A percentile compares a stretch with the other conserved stretches of the same genome.
phyloP scores from a whole-genome alignment of 2,888 invertebrate species.

The Tenthredo scrophulariae region DNA sequence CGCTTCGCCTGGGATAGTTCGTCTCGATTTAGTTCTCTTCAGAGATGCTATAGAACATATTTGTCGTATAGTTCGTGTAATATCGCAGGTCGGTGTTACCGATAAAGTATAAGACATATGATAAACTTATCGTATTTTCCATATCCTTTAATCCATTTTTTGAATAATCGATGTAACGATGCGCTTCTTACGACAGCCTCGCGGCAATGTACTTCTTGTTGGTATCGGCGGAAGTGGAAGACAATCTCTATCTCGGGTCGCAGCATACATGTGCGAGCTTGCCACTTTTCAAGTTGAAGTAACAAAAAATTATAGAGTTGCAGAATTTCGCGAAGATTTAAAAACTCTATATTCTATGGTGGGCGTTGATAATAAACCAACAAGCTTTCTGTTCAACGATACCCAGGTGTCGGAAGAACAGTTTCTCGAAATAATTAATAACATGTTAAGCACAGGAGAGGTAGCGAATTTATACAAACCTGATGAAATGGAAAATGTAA shows the following conservation, averaged over 20 bases:
- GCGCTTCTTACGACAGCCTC: slow-evolving; percentile 79
- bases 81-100: slow-evolving; percentile 81
- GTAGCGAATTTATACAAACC: slow-evolving; percentile 92
- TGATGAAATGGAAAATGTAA: slow-evolving; percentile 93
- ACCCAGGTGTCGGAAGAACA: slow-evolving; percentile 91
- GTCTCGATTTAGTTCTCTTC: slow-evolving; percentile 91
- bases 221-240: slow-evolving; percentile 94
- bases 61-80: slow-evolving; percentile 89
- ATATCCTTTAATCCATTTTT: background rate
- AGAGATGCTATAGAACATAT: slow-evolving; percentile 93
- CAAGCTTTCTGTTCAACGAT: slow-evolving; percentile 92
- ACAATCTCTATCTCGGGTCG: slow-evolving; percentile 88
- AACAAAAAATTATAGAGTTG: slow-evolving; percentile 87
- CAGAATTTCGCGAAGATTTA: slow-evolving; percentile 91
- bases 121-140: background rate
- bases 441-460: slow-evolving; percentile 92
- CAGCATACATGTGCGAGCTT: slow-evolving; percentile 90
- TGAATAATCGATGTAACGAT: background rate
- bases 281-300: slow-evolving; percentile 89
- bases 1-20: slow-evolving; percentile 87
- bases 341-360: slow-evolving; percentile 86
- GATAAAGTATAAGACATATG: background rate
- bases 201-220: slow-evolving; percentile 91
- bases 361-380: slow-evolving; percentile 88
- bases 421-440: slow-evolving; percentile 94